A percentile compares a stretch with the other conserved stretches of the same genome.
Evolutionary conservation across 2,113 vertebrate species (phyloP).

Genomic region (Rhea pennata): DNA sequence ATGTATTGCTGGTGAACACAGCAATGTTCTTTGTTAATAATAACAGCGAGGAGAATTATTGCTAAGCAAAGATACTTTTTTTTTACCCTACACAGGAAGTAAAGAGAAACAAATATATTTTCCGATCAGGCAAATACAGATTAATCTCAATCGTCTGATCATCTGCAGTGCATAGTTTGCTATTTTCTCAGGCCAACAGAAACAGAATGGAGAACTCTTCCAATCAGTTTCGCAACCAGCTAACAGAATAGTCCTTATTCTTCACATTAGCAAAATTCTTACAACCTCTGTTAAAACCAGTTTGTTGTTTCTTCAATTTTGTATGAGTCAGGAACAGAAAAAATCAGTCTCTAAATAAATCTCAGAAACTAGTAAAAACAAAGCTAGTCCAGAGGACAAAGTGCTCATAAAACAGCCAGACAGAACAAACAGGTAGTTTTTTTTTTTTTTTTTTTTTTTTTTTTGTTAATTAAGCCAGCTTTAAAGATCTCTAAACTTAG

Average conservation of each 20-base stretch:
- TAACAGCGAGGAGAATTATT: background rate
- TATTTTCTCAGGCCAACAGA: constrained; percentile 36
- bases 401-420: background rate
- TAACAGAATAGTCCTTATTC: constrained; percentile 46
- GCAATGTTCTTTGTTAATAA: background rate
- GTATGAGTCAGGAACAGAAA: constrained; percentile 21
- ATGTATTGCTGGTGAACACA: background rate
- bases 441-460: background rate
- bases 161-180: background rate
- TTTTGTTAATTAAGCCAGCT: background rate
- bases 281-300: constrained; percentile 32
- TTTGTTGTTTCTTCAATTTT: constrained; percentile 52
- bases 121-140: background rate
- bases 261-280: constrained; percentile 17
- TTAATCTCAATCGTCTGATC: background rate
- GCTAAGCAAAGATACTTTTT: background rate
- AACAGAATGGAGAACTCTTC: background rate
- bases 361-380: constrained; percentile 34
- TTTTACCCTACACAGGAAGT: background rate
- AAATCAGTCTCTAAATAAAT: constrained; percentile 37
- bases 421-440: constrained; percentile 25
- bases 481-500: background rate
- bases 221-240: constrained; percentile 27
- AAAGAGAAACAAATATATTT: background rate
- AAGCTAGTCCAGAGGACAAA: constrained; percentile 2